Base-by-base conservation (phyloP, 2,797 vertebrate species). In the Megaceryle alcyon region DNA sequence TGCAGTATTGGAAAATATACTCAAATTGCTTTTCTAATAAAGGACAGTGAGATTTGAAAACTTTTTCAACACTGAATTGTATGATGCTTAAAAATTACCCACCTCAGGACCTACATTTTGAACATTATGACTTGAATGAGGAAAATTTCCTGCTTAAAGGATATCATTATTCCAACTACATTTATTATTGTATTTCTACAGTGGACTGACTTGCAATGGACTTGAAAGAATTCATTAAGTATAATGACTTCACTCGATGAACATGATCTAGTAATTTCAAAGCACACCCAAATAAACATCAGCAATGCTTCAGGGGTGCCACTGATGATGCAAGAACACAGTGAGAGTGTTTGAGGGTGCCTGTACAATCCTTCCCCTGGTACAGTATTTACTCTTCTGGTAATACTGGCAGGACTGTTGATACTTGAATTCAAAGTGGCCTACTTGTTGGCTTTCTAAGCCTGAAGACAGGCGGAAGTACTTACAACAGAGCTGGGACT, bases 1-100 rank as follows among this genome's bases (percentile, higher is more conserved):
- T 89, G 91, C 17, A 8, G 43, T 95, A 95, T 4, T 95, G 96
- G 95, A 96, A 97, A 96, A 96, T 95, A 96, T 81, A 97, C 57
- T 94, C 91, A 95, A 94, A 96, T 90, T 75, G 59, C 88, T 96
- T 97, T 73, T 90, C 81, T 94, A 96, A 72, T 93, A 96, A 96
- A 96, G 90, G 86, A 96, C 89, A 89, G 70, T 71, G 71, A 94
- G 72, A 88, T 73, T 31, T 79, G 68, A 93, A 90, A 96, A 89
- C 66, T 86, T 68, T 85, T 95, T 95, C 48, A 91, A 76, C 49
- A 56, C 3, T 91, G 86, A 95, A 48, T 43, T 88, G 56, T 49
- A 65, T 5, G 76, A 86, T 78, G 56, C 70, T 91, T 92, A 84
- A 61, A 91, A 94, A 75, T 57, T 41, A 82, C 7, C 7, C 2